Percentiles rank a stretch among this genome's conserved stretches.
Conservation (phyloP, 1,140 invertebrate species). For the Choristoneura fumiferana region DNA sequence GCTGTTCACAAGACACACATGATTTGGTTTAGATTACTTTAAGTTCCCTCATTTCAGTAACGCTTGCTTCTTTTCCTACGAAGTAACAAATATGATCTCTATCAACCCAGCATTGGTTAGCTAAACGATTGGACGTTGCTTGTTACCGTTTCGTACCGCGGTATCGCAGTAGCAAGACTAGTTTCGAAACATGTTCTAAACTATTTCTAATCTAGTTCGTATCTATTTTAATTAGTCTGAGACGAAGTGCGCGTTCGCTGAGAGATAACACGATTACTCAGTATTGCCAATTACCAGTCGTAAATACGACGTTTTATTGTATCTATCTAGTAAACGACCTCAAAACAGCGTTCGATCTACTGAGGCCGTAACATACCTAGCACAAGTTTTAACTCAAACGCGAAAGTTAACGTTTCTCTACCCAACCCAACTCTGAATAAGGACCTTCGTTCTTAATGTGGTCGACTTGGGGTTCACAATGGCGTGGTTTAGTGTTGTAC, state of each 20-base stretch:
- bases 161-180: constrained; percentile 22
- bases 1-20: neutral
- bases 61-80: constrained; percentile 23
- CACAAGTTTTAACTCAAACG: constrained; percentile 64
- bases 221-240: constrained; percentile 62
- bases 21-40: neutral
- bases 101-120: constrained; percentile 27
- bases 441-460: constrained; percentile 34
- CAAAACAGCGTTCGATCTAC: constrained; percentile 75
- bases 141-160: constrained; percentile 22
- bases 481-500: constrained; percentile 41
- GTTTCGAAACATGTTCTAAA: constrained; percentile 46
- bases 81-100: constrained; percentile 12
- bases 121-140: constrained; percentile 27
- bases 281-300: constrained; percentile 40
- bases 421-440: constrained; percentile 24
- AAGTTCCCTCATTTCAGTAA: constrained; percentile 7
- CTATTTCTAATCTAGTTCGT: constrained; percentile 51
- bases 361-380: constrained; percentile 64
- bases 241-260: constrained; percentile 38
- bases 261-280: constrained; percentile 44
- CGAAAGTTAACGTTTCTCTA: constrained; percentile 69
- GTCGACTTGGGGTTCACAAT: constrained; percentile 43
- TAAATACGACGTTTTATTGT: constrained; percentile 42
- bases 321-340: constrained; percentile 69